phyloP scores from a whole-genome alignment of 2,113 vertebrate genomes.

The Mirza zaza region DNA sequence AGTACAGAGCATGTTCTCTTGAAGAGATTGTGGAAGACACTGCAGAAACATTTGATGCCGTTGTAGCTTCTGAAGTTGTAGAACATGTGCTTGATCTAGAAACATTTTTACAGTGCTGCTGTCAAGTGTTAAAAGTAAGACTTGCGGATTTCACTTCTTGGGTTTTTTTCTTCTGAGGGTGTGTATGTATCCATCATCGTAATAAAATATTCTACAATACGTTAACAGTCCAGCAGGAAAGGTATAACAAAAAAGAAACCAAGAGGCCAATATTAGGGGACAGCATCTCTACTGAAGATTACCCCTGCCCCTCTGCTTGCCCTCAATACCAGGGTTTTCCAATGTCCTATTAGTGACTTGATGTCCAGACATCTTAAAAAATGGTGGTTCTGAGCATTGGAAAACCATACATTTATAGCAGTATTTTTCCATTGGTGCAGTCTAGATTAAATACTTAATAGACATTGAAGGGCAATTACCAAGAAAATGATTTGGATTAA shows the following conservation, averaged over 20 bases:
- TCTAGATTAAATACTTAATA: slow-evolving; percentile 23
- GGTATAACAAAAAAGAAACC: neutral
- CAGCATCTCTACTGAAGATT: neutral
- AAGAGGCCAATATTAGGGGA: neutral
- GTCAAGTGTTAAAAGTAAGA: slow-evolving; percentile 92
- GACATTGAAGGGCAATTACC: neutral
- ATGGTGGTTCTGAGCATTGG: neutral
- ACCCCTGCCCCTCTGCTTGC: neutral
- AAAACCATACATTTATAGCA: neutral
- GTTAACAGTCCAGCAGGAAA: neutral
- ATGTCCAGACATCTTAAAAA: slow-evolving; percentile 22
- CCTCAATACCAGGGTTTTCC: neutral
- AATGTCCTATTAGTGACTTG: neutral
- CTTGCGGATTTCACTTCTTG: neutral
- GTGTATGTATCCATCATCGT: neutral
- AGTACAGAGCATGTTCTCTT: slow-evolving; percentile 90
- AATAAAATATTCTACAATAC: neutral
- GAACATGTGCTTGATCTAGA: slow-evolving; percentile 95
- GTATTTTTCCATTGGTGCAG: neutral
- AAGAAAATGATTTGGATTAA: slow-evolving; percentile 44
- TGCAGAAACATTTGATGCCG: slow-evolving; percentile 89
- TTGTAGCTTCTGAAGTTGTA: slow-evolving; percentile 96
- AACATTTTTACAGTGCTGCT: slow-evolving; percentile 91
- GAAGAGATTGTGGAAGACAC: slow-evolving; percentile 90
- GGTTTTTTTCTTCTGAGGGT: slow-evolving; percentile 3